These are phyloP conservation scores for Allacma fusca DNA, from an alignment of 2,888 invertebrate species.

Conservation along the genomic window DNA sequence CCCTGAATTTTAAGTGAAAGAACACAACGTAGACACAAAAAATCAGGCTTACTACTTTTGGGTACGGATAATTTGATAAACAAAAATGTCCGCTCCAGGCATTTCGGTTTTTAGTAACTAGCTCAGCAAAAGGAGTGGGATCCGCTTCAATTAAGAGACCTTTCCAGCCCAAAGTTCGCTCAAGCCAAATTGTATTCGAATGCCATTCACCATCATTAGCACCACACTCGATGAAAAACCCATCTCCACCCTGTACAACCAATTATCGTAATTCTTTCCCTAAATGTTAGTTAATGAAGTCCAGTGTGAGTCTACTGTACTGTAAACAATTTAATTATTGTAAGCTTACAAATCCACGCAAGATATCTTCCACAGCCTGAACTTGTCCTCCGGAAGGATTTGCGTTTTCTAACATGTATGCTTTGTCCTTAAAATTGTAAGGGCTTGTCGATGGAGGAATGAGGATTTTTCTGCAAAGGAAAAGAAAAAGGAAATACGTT, in stretches of 20 bases:
- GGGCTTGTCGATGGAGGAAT: slow-evolving; percentile 35
- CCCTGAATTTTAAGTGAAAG: too few relatives aligned
- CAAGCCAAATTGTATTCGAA: slow-evolving; percentile 64
- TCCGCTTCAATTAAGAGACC: slow-evolving; percentile 64
- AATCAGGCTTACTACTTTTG: slow-evolving; percentile 53
- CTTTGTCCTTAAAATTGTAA: slow-evolving; percentile 30
- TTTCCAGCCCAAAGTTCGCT: slow-evolving; percentile 62
- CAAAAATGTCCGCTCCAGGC: slow-evolving; percentile 63
- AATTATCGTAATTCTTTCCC: neutral
- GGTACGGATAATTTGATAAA: slow-evolving; percentile 60
- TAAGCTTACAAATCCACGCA: slow-evolving; percentile 35
- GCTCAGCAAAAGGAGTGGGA: slow-evolving; percentile 62
- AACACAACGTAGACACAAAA: too few relatives aligned
- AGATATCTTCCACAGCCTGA: slow-evolving; percentile 41
- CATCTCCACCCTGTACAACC: slow-evolving; percentile 52
- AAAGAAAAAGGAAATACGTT: too few relatives aligned
- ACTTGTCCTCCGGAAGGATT: slow-evolving; percentile 40
- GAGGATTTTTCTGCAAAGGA: slow-evolving; percentile 29
- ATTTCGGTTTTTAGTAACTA: slow-evolving; percentile 62
- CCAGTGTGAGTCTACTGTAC: neutral
- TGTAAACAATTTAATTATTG: neutral
- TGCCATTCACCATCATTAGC: slow-evolving; percentile 64
- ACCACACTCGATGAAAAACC: slow-evolving; percentile 65
- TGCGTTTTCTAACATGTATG: neutral
- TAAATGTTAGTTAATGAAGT: slow-evolving; percentile 14